A percentile compares a stretch with the other conserved stretches of the same genome.
Evolutionary conservation across 2,113 vertebrate genomes (phyloP).

Genomic region (Lagenorhynchus albirostris): DNA sequence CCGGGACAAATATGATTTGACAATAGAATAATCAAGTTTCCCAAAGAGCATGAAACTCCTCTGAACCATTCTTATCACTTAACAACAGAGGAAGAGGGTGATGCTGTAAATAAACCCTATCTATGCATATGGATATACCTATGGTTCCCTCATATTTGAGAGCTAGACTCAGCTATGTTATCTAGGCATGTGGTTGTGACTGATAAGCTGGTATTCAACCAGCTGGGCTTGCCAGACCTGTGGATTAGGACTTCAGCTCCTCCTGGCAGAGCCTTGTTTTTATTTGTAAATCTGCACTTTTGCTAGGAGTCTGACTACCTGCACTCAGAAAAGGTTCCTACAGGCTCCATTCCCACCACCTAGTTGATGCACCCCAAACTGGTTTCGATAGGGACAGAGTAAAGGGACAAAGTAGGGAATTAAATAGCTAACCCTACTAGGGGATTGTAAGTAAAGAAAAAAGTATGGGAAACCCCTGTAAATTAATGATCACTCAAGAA

Average conservation of each 20-base stretch:
- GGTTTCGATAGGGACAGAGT: not conserved
- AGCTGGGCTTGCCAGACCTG: not conserved
- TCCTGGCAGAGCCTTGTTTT: not conserved
- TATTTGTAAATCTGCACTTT: not conserved
- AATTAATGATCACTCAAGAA: not conserved
- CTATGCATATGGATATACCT: not conserved
- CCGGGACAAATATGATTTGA: not conserved
- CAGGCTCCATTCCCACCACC: too few relatives aligned
- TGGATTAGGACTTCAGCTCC: not conserved
- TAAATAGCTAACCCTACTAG: not conserved
- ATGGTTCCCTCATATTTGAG: not conserved
- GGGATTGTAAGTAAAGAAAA: not conserved
- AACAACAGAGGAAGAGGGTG: not conserved
- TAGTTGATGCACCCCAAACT: not conserved
- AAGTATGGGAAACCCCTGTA: not conserved
- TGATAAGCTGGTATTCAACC: not conserved
- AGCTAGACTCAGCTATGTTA: not conserved
- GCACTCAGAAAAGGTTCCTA: not conserved
- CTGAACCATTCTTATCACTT: not conserved
- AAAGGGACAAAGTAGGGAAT: not conserved
- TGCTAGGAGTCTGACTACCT: not conserved
- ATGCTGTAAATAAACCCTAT: not conserved
- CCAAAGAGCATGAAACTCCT: not conserved
- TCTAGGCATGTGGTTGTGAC: not conserved
- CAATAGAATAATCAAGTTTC: slow-evolving; percentile 14